A percentile compares a stretch with the other conserved stretches of the same genome.
Evolutionary conservation across 2,888 invertebrate genomes (phyloP).

Genomic region (Troides aeacus): DNA sequence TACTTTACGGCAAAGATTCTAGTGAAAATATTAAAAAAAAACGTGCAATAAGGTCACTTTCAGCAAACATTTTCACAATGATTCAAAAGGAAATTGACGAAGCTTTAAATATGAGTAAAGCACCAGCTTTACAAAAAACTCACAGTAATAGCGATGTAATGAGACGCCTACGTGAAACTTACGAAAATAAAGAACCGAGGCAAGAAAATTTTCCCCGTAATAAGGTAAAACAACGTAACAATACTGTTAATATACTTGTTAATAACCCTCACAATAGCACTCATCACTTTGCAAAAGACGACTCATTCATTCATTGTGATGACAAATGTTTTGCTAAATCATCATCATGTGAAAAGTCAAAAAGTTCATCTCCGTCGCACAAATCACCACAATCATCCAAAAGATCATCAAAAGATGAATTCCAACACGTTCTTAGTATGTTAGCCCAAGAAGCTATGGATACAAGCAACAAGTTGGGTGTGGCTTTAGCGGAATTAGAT

Average conservation of each 20-base stretch:
- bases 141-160: constrained; percentile 82
- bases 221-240: constrained; percentile 77
- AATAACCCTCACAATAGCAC: constrained; percentile 71
- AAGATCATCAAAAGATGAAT: constrained; percentile 72
- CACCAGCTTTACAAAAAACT: constrained; percentile 79
- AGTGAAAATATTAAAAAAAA: constrained; percentile 83
- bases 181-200: constrained; percentile 70
- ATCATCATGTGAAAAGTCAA: constrained; percentile 76
- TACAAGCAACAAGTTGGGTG: constrained; percentile 85
- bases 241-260: constrained; percentile 73
- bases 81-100: constrained; percentile 84
- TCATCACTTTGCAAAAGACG: constrained; percentile 76
- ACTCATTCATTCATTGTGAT: constrained; percentile 75
- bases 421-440: constrained; percentile 86
- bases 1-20: constrained; percentile 59
- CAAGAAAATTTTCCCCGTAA: constrained; percentile 70
- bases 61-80: constrained; percentile 90
- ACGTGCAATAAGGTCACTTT: constrained; percentile 89
- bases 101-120: constrained; percentile 75
- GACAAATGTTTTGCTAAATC: constrained; percentile 74
- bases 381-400: constrained; percentile 77
- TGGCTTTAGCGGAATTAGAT: constrained; percentile 82
- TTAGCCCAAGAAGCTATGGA: constrained; percentile 88
- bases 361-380: constrained; percentile 79
- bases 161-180: constrained; percentile 69